These are phyloP conservation scores for Sus scrofa DNA, from an alignment of 2,113 vertebrate genomes.

Conservation along the genomic window DNA sequence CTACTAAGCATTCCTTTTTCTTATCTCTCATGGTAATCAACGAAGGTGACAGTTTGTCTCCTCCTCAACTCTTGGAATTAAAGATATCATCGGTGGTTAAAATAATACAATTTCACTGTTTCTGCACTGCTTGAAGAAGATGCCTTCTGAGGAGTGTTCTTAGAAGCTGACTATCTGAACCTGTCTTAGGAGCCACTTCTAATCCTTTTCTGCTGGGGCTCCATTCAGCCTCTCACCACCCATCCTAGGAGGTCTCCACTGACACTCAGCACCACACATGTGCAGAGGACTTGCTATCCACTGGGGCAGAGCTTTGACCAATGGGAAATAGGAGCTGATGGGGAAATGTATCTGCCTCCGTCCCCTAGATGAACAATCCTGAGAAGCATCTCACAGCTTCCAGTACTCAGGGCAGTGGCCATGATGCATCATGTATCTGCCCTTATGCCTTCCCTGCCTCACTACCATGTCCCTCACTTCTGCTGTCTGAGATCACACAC, in stretches of 20 bases:
- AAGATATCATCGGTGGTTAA: constrained; percentile 1
- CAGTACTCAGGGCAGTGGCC: fast-evolving
- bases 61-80: constrained; percentile 37
- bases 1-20: not conserved
- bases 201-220: not conserved
- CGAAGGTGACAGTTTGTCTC: not conserved
- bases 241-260: not conserved
- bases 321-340: not conserved
- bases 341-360: not conserved
- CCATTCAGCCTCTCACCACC: not conserved
- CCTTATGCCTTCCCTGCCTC: not conserved
- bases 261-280: not conserved
- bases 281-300: no score
- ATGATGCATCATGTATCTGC: fast-evolving
- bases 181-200: not conserved
- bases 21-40: constrained; percentile 29
- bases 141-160: not conserved
- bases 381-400: not conserved
- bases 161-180: not conserved
- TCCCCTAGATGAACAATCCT: not conserved
- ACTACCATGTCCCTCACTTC: not conserved
- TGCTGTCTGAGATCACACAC: not conserved
- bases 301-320: not conserved
- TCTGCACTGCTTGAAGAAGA: not conserved
- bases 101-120: not conserved